These are phyloP conservation scores for Ginglymostoma cirratum DNA, from an alignment of 2,113 vertebrate species.

Conservation along the genomic window DNA sequence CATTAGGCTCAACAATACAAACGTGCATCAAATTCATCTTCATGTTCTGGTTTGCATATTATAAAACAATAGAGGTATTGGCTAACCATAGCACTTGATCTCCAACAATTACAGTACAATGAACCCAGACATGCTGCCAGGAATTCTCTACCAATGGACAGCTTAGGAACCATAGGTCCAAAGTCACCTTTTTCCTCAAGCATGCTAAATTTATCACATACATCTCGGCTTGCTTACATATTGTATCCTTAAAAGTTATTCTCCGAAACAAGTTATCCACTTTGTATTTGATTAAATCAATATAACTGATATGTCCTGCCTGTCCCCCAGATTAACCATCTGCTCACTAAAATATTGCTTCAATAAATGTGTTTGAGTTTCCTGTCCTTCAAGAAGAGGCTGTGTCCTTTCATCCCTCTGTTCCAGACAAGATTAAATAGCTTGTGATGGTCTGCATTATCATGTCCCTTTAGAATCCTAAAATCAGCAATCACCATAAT, in stretches of 20 bases:
- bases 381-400: background rate
- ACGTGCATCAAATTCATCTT: background rate
- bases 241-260: background rate
- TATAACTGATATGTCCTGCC: background rate
- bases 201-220: background rate
- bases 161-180: background rate
- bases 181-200: background rate
- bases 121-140: background rate
- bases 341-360: background rate
- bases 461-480: background rate
- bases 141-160: too few species aligned
- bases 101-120: background rate
- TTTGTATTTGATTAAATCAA: background rate
- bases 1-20: background rate
- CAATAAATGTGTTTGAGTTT: background rate
- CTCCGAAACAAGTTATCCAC: background rate
- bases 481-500: background rate
- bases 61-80: background rate
- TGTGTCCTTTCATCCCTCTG: background rate
- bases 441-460: background rate
- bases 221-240: background rate
- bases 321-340: background rate
- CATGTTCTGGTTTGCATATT: background rate
- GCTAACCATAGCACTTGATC: background rate
- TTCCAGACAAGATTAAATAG: background rate